Conservation (phyloP, 2,888 invertebrate species). For the Xanthia icteritia region DNA sequence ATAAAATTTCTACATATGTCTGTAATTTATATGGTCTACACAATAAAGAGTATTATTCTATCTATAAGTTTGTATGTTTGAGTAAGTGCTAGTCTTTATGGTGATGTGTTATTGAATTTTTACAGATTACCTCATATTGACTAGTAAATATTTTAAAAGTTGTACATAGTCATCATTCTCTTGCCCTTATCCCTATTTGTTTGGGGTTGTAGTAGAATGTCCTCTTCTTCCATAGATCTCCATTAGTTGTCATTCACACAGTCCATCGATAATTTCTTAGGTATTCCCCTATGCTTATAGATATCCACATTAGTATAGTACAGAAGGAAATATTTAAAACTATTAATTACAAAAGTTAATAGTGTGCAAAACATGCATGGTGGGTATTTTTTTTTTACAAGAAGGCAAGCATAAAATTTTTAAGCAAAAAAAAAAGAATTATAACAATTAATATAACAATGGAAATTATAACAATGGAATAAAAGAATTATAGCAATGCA, state of each 20-base stretch:
- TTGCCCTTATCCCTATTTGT: too few relatives aligned
- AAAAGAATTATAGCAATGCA: background rate
- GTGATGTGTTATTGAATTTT: too few relatives aligned
- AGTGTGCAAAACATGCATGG: conserved; percentile 24
- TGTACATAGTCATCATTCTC: background rate
- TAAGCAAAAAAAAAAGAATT: background rate
- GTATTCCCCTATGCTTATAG: too few relatives aligned
- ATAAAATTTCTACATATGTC: background rate
- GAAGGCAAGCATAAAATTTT: background rate
- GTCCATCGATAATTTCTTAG: too few relatives aligned
- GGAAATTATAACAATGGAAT: too few relatives aligned
- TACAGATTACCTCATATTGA: background rate
- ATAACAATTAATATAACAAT: too few relatives aligned
- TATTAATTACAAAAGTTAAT: background rate
- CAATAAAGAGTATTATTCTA: background rate
- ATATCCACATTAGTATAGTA: background rate
- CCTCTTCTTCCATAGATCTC: too few relatives aligned
- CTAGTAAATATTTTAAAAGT: background rate
- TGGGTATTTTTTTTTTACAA: background rate
- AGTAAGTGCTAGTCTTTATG: too few relatives aligned
- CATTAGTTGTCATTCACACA: too few relatives aligned
- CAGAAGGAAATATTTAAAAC: background rate
- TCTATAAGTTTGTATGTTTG: too few relatives aligned
- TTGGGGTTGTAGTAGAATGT: too few relatives aligned
- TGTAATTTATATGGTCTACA: background rate